Evolutionary conservation across 2,797 vertebrate genomes (phyloP).

Genomic region (Pyrrhura leucotis): DNA sequence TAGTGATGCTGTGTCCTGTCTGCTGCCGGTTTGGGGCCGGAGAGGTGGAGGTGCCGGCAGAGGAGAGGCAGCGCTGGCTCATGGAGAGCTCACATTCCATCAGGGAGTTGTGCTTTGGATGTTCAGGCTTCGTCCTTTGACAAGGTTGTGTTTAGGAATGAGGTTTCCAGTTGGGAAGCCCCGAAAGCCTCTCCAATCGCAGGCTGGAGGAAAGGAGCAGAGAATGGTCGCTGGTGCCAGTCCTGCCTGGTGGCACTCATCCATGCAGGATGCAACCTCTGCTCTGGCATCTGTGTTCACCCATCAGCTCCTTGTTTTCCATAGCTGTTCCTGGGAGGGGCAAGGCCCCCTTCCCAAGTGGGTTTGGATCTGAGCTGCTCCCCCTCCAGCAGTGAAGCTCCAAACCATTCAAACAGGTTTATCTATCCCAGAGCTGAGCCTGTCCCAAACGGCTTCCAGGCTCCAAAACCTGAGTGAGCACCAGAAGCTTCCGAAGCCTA

Average conservation of each 20-base stretch:
- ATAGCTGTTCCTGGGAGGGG: fast-evolving
- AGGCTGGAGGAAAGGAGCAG: neutral
- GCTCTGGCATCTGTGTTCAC: neutral
- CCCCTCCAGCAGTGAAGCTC: neutral
- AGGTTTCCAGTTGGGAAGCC: neutral
- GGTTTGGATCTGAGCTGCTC: neutral
- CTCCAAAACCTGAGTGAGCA: neutral
- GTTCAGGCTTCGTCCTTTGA: fast-evolving
- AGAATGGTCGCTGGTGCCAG: fast-evolving
- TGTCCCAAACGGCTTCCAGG: neutral
- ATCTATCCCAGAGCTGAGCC: neutral
- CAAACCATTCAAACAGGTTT: neutral
- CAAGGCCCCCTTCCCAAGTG: neutral
- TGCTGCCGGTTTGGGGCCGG: neutral
- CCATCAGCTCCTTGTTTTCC: neutral
- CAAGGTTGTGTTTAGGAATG: fast-evolving
- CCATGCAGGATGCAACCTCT: neutral
- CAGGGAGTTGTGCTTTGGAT: neutral
- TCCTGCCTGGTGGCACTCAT: fast-evolving
- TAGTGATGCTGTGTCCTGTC: neutral
- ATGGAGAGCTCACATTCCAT: fast-evolving
- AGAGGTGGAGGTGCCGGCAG: neutral
- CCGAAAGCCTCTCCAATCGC: neutral
- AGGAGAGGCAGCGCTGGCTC: neutral
- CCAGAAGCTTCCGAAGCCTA: neutral